These are phyloP conservation scores for Leptopilina drosophilae DNA, from an alignment of 2,888 invertebrate genomes.

Conservation along the genomic window DNA sequence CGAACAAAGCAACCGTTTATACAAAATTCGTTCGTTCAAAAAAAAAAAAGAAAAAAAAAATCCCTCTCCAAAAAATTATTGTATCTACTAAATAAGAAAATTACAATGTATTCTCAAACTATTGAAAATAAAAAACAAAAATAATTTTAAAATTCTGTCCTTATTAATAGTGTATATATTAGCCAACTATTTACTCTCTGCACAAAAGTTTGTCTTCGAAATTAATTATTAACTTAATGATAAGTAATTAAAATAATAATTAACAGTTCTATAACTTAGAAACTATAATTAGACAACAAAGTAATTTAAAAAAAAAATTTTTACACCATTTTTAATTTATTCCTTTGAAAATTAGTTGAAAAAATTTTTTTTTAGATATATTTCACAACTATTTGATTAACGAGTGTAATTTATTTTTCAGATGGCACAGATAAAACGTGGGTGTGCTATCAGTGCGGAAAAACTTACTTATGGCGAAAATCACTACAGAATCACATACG, in stretches of 20 bases:
- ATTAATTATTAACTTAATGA: too few species aligned
- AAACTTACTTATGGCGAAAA: slow-evolving; percentile 68
- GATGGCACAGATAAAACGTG: slow-evolving; percentile 40
- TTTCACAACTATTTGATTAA: too few species aligned
- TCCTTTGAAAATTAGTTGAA: too few species aligned
- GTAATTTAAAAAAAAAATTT: too few species aligned
- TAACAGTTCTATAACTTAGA: too few species aligned
- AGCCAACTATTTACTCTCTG: too few species aligned
- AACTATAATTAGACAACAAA: too few species aligned
- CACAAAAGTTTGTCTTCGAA: too few species aligned
- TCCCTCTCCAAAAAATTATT: background rate
- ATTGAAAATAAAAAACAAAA: background rate
- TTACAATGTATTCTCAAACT: background rate
- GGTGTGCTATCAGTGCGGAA: slow-evolving; percentile 61
- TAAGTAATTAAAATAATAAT: background rate
- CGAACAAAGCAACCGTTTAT: background rate
- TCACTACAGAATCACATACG: slow-evolving; percentile 64
- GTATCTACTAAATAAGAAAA: background rate
- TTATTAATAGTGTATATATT: too few species aligned
- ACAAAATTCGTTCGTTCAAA: background rate
- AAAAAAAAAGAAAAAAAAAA: background rate
- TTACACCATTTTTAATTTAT: too few species aligned
- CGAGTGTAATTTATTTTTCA: background rate
- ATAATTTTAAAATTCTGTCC: too few species aligned
- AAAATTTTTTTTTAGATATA: too few species aligned